These are phyloP conservation scores for Erannis defoliaria DNA, from an alignment of 2,888 invertebrate species.

Conservation along the genomic window DNA sequence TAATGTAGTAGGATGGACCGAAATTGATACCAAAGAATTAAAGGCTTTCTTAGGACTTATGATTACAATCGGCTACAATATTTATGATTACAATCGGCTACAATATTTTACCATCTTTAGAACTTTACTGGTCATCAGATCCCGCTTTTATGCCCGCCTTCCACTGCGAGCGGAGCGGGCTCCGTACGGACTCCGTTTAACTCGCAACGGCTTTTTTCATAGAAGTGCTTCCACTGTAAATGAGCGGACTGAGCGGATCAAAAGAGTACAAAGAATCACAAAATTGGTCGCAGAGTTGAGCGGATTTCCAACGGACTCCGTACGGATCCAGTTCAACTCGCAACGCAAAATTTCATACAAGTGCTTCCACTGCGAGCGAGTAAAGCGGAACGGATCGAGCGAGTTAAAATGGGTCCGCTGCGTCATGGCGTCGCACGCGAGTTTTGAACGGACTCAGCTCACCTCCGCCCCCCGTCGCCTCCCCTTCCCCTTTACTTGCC, in stretches of 20 bases:
- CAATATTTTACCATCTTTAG: slow-evolving; percentile 38
- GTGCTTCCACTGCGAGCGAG: no score
- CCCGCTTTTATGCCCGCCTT: slow-evolving; percentile 28
- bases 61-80: slow-evolving; percentile 29
- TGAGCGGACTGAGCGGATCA: slow-evolving; percentile 3
- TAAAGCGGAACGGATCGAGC: slow-evolving; percentile 5
- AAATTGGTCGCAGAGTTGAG: slow-evolving; percentile 8
- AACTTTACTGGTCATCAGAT: slow-evolving; percentile 44
- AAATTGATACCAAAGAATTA: neutral
- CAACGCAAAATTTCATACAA: slow-evolving; percentile 9
- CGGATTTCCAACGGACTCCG: slow-evolving; percentile 8
- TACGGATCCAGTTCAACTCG: slow-evolving; percentile 5
- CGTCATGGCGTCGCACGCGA: no score
- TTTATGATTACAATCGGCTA: slow-evolving; percentile 28
- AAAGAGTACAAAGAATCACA: slow-evolving; percentile 13
- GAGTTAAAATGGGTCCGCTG: neutral
- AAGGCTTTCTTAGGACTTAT: slow-evolving; percentile 5
- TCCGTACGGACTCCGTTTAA: slow-evolving; percentile 11
- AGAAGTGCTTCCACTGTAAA: slow-evolving; percentile 9
- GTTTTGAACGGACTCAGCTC: no score
- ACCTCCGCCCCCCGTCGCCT: no score
- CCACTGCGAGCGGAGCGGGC: neutral
- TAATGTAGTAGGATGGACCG: slow-evolving; percentile 9
- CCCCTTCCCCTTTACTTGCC: no score
- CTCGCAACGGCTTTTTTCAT: slow-evolving; percentile 6